phyloP scores from a whole-genome alignment of 2,797 vertebrate genomes.

The Scolopax rusticola region DNA sequence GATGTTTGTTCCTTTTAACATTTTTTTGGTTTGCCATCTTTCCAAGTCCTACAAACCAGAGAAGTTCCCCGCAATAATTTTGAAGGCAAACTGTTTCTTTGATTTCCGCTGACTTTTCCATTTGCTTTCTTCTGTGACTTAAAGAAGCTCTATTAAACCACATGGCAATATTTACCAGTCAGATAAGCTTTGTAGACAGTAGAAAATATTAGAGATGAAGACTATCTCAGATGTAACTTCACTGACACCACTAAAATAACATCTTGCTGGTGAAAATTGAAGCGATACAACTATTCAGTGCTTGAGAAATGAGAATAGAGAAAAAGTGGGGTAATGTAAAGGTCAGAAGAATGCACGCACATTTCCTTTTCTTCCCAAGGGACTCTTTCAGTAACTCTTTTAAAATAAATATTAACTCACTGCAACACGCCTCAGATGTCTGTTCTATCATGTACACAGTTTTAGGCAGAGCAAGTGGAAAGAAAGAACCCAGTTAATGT shows the following conservation, averaged over 20 bases:
- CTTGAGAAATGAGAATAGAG: background rate
- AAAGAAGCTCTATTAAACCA: background rate
- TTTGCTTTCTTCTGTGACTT: background rate
- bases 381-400: background rate
- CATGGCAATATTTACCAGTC: background rate
- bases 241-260: background rate
- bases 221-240: background rate
- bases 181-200: background rate
- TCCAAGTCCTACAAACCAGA: background rate
- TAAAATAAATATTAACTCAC: background rate
- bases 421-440: background rate
- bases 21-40: background rate
- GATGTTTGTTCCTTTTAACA: background rate
- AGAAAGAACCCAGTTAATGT: constrained; percentile 70
- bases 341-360: background rate
- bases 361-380: background rate
- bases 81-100: background rate
- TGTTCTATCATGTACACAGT: background rate
- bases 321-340: background rate
- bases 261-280: background rate
- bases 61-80: background rate
- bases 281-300: background rate
- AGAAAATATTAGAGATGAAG: background rate
- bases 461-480: background rate
- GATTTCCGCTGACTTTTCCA: background rate